Evolutionary conservation across 2,113 vertebrate genomes (phyloP).

Genomic region (Myocastor coypus): DNA sequence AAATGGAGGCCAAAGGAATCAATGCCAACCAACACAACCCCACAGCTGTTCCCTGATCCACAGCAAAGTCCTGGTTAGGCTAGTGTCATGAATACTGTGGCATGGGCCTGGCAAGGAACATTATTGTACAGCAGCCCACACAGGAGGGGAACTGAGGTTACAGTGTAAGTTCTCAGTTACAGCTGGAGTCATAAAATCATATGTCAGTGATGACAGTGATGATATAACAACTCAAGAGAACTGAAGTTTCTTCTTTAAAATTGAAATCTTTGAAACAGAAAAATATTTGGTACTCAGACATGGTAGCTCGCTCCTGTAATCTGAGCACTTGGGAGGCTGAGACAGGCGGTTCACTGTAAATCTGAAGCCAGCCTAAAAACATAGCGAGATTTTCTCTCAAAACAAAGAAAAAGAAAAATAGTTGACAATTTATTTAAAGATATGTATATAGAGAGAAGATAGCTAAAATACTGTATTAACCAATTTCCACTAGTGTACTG

Average conservation of each 20-base stretch:
- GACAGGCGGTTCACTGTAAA: too few relatives aligned
- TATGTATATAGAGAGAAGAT: too few relatives aligned
- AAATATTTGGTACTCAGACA: background rate
- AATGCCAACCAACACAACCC: background rate
- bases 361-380: background rate
- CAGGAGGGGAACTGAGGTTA: constrained; percentile 29
- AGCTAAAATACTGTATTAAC: too few relatives aligned
- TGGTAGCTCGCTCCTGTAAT: background rate
- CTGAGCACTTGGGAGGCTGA: background rate
- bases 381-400: background rate
- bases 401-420: background rate
- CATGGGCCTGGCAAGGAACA: constrained; percentile 28
- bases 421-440: background rate
- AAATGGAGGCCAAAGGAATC: constrained; percentile 18
- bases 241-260: background rate
- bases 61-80: background rate
- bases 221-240: background rate
- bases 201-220: background rate
- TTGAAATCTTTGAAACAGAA: background rate
- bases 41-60: constrained; percentile 54
- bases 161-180: background rate
- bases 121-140: constrained; percentile 9
- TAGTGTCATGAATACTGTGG: constrained; percentile 30
- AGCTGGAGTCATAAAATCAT: constrained; percentile 1
- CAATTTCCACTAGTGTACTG: too few relatives aligned